Conservation (phyloP, 2,888 invertebrate species). For the Caenorhabditis sp. region DNA sequence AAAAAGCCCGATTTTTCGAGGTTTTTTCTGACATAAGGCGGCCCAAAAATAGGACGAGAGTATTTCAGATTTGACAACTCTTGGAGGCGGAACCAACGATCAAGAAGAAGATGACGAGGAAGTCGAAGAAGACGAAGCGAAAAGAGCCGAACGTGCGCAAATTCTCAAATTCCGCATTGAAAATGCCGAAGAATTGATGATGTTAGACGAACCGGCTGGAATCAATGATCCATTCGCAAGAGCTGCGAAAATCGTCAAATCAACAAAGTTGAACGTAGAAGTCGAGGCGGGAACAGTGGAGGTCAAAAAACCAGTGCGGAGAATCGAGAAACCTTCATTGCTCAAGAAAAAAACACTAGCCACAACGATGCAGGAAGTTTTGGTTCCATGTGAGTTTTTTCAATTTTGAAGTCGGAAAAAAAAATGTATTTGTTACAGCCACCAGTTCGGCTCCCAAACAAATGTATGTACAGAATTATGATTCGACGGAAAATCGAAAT, state of each 20-base stretch:
- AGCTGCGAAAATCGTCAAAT: conserved; percentile 29
- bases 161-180: conserved; percentile 33
- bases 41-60: too few relatives aligned
- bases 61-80: background rate
- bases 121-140: conserved; percentile 31
- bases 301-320: background rate
- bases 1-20: too few relatives aligned
- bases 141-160: conserved; percentile 24
- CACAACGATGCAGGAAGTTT: conserved; percentile 26
- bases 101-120: conserved; percentile 36
- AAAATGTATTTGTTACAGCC: too few relatives aligned
- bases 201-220: conserved; percentile 6
- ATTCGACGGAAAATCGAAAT: background rate
- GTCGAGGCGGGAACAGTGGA: background rate
- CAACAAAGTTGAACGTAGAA: background rate
- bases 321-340: conserved; percentile 28
- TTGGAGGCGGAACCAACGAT: conserved; percentile 1
- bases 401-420: too few relatives aligned
- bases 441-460: conserved; percentile 25
- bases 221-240: conserved; percentile 31
- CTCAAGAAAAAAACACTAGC: conserved; percentile 23
- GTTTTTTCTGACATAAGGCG: too few relatives aligned
- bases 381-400: conserved; percentile 1
- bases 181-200: conserved; percentile 19
- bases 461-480: conserved; percentile 35